Conservation (phyloP, 1,140 invertebrate genomes). For the Diabrotica undecimpunctata region DNA sequence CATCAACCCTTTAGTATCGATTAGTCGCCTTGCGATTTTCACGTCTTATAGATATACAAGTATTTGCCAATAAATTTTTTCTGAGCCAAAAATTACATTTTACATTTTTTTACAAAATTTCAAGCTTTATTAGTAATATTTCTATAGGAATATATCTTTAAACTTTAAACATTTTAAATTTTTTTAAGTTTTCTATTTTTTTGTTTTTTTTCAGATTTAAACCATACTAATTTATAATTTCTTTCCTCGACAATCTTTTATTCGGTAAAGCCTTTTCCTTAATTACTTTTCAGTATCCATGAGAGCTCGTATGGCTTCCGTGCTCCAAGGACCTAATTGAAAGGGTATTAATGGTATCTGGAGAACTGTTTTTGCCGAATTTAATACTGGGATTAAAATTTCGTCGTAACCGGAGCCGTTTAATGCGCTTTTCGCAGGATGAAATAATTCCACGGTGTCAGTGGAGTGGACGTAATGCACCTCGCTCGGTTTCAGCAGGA, state of each 20-base stretch:
- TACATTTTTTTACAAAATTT: too few species aligned
- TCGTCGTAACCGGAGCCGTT: not conserved
- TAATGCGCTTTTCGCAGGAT: constrained; percentile 20
- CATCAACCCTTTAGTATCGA: too few species aligned
- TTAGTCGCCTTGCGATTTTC: too few species aligned
- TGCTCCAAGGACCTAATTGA: constrained; percentile 25
- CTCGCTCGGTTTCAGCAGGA: not conserved
- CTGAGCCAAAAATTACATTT: too few species aligned
- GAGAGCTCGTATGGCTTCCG: not conserved
- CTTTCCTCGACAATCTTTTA: too few species aligned
- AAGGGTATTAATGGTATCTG: constrained; percentile 24
- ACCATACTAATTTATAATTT: not conserved
- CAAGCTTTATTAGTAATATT: too few species aligned
- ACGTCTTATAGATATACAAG: too few species aligned
- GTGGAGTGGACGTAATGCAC: constrained; percentile 28
- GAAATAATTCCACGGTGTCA: constrained; percentile 25
- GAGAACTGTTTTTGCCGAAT: constrained; percentile 22
- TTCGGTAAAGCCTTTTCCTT: not conserved
- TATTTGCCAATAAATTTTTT: too few species aligned
- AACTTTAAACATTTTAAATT: not conserved
- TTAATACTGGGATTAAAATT: constrained; percentile 30
- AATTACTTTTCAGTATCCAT: constrained; percentile 8
- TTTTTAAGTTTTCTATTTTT: not conserved
- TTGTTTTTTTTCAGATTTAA: not conserved
- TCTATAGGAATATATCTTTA: too few species aligned